Base-by-base conservation (phyloP, 2,888 invertebrate species). In the Dryocosmus kuriphilus region DNA sequence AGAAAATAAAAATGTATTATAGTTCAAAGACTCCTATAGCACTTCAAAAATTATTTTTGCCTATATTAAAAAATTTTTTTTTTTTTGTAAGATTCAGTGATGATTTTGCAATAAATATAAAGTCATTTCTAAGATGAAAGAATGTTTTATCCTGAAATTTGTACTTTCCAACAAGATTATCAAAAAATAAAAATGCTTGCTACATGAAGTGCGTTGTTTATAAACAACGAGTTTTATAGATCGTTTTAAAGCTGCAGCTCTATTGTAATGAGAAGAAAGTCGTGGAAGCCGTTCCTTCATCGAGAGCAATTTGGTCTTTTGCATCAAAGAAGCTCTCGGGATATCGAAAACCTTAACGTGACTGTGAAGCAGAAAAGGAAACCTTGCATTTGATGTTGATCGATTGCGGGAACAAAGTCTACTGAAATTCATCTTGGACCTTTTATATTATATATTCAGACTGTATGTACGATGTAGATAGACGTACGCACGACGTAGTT, bases 351-450 rank as follows among this genome's bases (percentile, higher is more conserved):
- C 35, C 38, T 65, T 65, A 65, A 51, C 71, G 71, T 71, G 51
- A 71, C 71, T 24, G 46, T 51, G 46, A 32, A 71, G 46, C 11
- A 65, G 46, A 63, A 62, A 57, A 38, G 61, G 57, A 57, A 57
- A 74, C 63, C 62, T 77, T 74, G 77, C 38, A 65, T 74, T 78
- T 61, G 77, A 78, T 61, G 75, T 60, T 78, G 77, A 75, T 78
- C 75, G 75, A 78, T 75, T 65, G 57, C 32, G 22, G 65, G 41
- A 51, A 74, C 27, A 63, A 65, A 67, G 19, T 30, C 46, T 27
- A 7, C 65, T 51, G 4, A 71, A 71, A 71, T 27, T 30, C 30
- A 9, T 71, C 46, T n/a, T 41, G 4, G 24, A 27, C 19, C 46
- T 51, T 27, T 30, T 57, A 24, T 24, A 57, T 51, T 27, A n/a